Conservation (phyloP, 2,113 vertebrate genomes). For the Buteo buteo region DNA sequence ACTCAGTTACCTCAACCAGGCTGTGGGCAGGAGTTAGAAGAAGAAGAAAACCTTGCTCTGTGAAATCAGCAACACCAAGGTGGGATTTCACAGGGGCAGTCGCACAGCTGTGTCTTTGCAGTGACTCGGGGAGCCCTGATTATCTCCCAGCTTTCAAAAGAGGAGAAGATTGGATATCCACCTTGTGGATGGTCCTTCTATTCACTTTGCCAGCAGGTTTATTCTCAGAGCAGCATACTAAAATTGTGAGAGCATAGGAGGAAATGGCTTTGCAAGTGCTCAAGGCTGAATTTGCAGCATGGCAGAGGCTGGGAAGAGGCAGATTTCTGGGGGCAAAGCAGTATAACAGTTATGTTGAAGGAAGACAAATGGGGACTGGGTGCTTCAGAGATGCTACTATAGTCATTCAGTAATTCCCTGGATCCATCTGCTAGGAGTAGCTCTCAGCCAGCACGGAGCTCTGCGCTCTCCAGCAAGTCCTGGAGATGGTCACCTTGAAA, state of each 20-base stretch:
- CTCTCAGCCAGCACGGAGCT: background rate
- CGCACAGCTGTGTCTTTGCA: background rate
- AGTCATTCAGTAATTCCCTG: background rate
- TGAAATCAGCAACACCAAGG: background rate
- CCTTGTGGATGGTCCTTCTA: background rate
- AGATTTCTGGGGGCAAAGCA: background rate
- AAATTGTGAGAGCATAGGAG: background rate
- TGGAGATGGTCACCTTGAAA: background rate
- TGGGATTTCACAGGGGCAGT: background rate
- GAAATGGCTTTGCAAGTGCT: background rate
- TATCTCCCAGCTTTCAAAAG: background rate
- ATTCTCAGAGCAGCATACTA: background rate
- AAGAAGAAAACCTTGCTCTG: background rate
- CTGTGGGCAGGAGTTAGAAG: background rate
- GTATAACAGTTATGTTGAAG: background rate
- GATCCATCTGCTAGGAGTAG: background rate
- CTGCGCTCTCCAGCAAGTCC: background rate
- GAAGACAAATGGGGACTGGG: background rate
- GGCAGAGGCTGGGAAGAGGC: background rate
- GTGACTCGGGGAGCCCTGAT: background rate
- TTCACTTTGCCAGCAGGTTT: background rate
- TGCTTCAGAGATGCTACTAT: background rate
- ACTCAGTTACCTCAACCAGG: background rate
- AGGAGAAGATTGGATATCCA: background rate
- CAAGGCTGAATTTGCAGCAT: background rate